phyloP scores from a whole-genome alignment of 2,797 vertebrate species.

The Ctenosaura bakeri region DNA sequence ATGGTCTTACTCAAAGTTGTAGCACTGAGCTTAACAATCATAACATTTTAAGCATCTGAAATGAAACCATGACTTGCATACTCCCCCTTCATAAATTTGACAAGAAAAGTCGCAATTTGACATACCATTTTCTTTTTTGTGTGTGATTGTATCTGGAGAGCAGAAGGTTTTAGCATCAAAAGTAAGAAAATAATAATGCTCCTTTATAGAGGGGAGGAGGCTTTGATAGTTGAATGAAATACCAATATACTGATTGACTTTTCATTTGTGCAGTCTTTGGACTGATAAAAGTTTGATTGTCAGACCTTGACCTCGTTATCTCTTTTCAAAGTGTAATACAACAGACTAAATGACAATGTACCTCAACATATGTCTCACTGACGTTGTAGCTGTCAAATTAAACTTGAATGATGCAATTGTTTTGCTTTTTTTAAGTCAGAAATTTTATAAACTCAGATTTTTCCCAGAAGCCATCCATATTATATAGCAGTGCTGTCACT shows the following conservation, averaged over 20 bases:
- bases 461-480: background rate
- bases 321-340: conserved; percentile 24
- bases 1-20: background rate
- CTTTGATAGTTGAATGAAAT: conserved; percentile 15
- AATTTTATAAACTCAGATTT: conserved; percentile 2
- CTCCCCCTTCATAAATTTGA: background rate
- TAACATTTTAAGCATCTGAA: background rate
- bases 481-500: conserved; percentile 39
- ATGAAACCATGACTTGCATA: background rate
- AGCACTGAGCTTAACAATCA: background rate
- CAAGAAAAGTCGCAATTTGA: conserved; percentile 1
- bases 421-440: conserved; percentile 18
- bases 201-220: background rate
- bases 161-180: conserved; percentile 9
- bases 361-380: conserved; percentile 18
- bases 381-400: background rate
- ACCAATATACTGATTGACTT: conserved; percentile 3
- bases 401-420: background rate
- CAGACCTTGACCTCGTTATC: conserved; percentile 18
- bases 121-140: conserved; percentile 4
- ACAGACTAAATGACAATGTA: conserved; percentile 12
- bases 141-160: background rate
- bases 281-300: conserved; percentile 8
- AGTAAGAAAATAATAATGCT: background rate
- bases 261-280: conserved; percentile 9